Conservation (phyloP, 2,888 invertebrate species). For the Formica aserva region DNA sequence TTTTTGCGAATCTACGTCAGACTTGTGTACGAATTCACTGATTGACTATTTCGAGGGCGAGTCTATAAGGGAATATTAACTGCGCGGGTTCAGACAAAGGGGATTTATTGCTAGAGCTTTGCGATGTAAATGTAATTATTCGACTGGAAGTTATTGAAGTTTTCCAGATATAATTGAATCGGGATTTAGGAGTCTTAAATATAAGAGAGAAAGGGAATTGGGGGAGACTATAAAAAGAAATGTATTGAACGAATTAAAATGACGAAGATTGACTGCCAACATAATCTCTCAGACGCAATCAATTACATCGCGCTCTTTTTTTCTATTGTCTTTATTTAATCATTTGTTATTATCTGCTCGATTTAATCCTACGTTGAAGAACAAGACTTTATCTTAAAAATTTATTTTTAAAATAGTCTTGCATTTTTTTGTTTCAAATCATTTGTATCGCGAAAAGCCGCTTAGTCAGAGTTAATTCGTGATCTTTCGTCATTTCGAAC, state of each 20-base stretch:
- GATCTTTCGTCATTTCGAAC: background rate
- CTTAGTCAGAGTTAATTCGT: background rate
- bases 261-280: slow-evolving; percentile 12
- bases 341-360: background rate
- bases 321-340: background rate
- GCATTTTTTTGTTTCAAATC: background rate
- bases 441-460: background rate
- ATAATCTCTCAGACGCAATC: background rate
- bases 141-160: slow-evolving; percentile 63
- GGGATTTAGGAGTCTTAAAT: slow-evolving; percentile 64
- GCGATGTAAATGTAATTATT: slow-evolving; percentile 67
- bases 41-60: slow-evolving; percentile 10
- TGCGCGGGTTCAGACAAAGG: slow-evolving; percentile 2
- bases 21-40: background rate
- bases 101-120: slow-evolving; percentile 38
- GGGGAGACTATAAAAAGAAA: background rate
- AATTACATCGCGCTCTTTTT: background rate
- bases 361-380: no score
- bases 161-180: slow-evolving; percentile 70
- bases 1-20: slow-evolving; percentile 12
- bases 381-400: background rate
- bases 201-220: background rate
- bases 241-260: slow-evolving; percentile 24
- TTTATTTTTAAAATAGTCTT: background rate
- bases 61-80: background rate